Percentiles rank a stretch among this genome's conserved stretches.
Evolutionary conservation across 2,888 invertebrate species (phyloP).

Genomic region (Micoletzkya japonica): DNA sequence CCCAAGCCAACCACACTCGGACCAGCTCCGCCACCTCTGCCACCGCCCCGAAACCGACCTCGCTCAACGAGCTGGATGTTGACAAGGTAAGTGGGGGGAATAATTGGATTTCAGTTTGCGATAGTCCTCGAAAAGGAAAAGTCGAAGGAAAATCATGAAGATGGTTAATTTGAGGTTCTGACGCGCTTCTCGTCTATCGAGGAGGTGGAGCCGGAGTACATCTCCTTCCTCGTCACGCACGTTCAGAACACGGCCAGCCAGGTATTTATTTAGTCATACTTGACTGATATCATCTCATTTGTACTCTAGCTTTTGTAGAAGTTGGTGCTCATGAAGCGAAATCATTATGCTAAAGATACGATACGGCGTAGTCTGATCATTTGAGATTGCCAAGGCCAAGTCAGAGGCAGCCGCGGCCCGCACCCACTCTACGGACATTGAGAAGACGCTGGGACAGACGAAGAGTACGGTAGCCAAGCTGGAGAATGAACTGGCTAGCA

Average conservation of each 20-base stretch:
- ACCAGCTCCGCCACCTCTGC: background rate
- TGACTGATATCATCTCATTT: no score
- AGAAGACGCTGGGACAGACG: background rate
- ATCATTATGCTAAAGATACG: background rate
- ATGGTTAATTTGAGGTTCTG: conserved; percentile 23
- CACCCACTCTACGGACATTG: background rate
- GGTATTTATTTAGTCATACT: no score
- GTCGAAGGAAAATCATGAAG: background rate
- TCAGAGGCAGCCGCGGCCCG: background rate
- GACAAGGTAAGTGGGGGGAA: conserved; percentile 5
- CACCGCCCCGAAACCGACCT: conserved; percentile 1
- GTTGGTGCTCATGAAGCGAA: background rate
- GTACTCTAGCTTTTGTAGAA: no score
- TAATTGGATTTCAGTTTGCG: no score
- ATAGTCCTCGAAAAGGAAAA: no score
- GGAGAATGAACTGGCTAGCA: conserved; percentile 3
- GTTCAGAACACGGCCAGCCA: conserved; percentile 20
- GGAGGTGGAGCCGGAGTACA: conserved; percentile 31
- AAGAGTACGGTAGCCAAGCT: conserved; percentile 2
- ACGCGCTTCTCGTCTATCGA: conserved; percentile 28
- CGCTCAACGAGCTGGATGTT: conserved; percentile 20
- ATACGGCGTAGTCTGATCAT: background rate
- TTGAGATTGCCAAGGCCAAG: background rate
- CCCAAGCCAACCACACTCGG: no score
- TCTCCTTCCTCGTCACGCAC: conserved; percentile 28